Percentiles rank a stretch among this genome's conserved stretches.
These are phyloP conservation scores for Conistra vaccinii DNA, from an alignment of 2,888 invertebrate species.

Conservation along the genomic window DNA sequence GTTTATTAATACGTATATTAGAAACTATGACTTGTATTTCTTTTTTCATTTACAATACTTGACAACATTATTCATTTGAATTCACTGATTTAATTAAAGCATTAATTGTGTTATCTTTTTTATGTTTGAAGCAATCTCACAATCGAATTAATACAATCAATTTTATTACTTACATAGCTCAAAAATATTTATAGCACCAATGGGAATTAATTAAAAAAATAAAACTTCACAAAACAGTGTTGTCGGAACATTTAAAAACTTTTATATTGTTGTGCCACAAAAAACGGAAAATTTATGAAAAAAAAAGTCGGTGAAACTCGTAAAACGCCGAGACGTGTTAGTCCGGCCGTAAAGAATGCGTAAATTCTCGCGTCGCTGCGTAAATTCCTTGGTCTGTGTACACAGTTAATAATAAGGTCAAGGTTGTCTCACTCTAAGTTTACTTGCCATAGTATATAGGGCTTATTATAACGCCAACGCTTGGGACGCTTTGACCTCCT, in stretches of 20 bases:
- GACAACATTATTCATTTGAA: background rate
- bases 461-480: background rate
- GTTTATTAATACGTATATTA: background rate
- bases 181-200: slow-evolving; percentile 23
- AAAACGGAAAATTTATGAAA: slow-evolving; percentile 55
- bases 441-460: background rate
- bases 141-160: slow-evolving; percentile 1
- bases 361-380: slow-evolving; percentile 40
- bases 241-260: slow-evolving; percentile 57
- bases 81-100: background rate
- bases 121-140: background rate
- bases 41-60: background rate
- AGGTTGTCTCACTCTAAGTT: background rate
- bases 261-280: slow-evolving; percentile 51
- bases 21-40: background rate
- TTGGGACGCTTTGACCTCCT: background rate
- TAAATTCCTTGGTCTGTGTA: slow-evolving; percentile 23
- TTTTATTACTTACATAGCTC: background rate
- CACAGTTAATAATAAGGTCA: slow-evolving; percentile 13
- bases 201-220: slow-evolving; percentile 23
- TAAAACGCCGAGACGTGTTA: slow-evolving; percentile 57
- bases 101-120: too few relatives aligned
- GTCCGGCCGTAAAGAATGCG: slow-evolving; percentile 48
- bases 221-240: slow-evolving; percentile 41
- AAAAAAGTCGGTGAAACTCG: slow-evolving; percentile 59